Evolutionary conservation across 1,140 invertebrate genomes (phyloP).

Genomic region (Latrodectus geometricus): DNA sequence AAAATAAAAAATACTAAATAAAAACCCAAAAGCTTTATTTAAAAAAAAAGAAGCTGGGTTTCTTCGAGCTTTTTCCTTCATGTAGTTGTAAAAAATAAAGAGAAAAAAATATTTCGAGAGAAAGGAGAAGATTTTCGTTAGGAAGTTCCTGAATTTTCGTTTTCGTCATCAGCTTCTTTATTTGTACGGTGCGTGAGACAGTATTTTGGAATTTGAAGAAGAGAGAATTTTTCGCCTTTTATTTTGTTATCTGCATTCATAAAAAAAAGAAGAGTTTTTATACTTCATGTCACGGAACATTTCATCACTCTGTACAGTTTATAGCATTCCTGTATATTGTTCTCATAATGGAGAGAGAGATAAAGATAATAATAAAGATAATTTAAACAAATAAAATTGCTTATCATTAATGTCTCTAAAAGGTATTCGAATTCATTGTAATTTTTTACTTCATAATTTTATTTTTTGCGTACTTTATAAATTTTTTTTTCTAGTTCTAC

Average conservation of each 20-base stretch:
- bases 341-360: neutral
- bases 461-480: too few relatives aligned
- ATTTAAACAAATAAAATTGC: too few relatives aligned
- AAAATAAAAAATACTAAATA: neutral
- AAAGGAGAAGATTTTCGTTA: too few relatives aligned
- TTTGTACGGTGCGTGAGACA: neutral
- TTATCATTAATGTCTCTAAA: too few relatives aligned
- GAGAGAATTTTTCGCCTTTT: neutral
- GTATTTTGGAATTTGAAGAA: neutral
- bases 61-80: neutral
- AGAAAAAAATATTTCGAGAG: neutral
- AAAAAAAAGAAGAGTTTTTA: neutral
- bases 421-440: too few relatives aligned
- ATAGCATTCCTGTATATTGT: slow-evolving; percentile 1
- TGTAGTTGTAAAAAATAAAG: neutral
- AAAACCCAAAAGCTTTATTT: neutral
- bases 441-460: too few relatives aligned
- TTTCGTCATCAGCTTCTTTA: neutral
- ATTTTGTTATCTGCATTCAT: neutral
- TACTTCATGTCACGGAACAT: neutral
- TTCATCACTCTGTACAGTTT: neutral
- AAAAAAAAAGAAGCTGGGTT: neutral
- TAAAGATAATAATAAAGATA: neutral
- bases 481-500: too few relatives aligned
- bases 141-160: neutral